Conservation (phyloP, 2,888 invertebrate species). For the Ernsta delagoae region DNA sequence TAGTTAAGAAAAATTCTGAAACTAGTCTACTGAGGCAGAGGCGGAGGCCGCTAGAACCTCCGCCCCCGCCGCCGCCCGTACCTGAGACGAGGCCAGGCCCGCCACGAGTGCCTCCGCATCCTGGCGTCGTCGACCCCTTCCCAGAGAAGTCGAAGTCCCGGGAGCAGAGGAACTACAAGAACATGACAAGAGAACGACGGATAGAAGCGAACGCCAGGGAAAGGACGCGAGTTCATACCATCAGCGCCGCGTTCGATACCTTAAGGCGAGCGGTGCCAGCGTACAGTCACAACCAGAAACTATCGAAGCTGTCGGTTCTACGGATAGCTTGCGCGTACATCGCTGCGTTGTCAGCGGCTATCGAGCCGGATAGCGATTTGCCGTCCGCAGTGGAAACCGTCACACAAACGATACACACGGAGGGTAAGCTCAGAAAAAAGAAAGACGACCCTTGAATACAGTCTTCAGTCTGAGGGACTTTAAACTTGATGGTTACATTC, state of each 20-base stretch:
- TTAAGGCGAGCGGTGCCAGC: slow-evolving; percentile 93
- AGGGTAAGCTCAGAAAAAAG: slow-evolving; percentile 95
- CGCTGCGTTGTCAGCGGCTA: slow-evolving; percentile 91
- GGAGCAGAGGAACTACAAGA: slow-evolving; percentile 96
- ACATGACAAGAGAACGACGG: slow-evolving; percentile 96
- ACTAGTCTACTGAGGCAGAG: slow-evolving; percentile 65
- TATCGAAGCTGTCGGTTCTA: slow-evolving; percentile 96
- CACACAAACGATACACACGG: no score
- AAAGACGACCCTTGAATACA: slow-evolving; percentile 87
- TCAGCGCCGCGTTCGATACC: slow-evolving; percentile 97
- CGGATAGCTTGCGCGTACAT: slow-evolving; percentile 98
- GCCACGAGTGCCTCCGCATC: slow-evolving; percentile 80
- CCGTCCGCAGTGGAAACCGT: slow-evolving; percentile 91
- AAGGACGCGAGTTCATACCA: slow-evolving; percentile 96
- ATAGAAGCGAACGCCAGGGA: slow-evolving; percentile 98
- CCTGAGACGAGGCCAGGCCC: neutral
- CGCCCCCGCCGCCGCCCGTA: no score
- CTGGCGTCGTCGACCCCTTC: slow-evolving; percentile 70
- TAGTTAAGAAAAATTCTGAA: slow-evolving; percentile 82
- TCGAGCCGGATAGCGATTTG: slow-evolving; percentile 88
- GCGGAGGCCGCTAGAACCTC: slow-evolving; percentile 61
- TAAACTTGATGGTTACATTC: slow-evolving; percentile 40
- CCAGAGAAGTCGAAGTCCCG: slow-evolving; percentile 66
- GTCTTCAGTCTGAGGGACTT: slow-evolving; percentile 25
- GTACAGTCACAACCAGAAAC: slow-evolving; percentile 96